phyloP scores from a whole-genome alignment of 2,888 invertebrate species.

The Hesperia comma region DNA sequence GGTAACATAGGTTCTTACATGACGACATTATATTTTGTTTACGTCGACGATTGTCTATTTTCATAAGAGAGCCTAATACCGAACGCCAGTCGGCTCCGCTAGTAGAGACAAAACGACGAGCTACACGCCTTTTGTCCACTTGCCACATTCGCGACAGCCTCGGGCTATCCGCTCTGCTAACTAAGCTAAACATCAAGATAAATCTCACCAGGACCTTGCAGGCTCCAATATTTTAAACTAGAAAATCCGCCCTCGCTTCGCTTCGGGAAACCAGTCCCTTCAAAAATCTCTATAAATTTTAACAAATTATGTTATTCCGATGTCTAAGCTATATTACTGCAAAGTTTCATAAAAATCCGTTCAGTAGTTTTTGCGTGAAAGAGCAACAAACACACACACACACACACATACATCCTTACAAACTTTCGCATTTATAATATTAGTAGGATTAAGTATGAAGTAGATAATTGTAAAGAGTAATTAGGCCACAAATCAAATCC shows the following conservation, averaged over 20 bases:
- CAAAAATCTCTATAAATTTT: no score
- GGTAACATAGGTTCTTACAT: background rate
- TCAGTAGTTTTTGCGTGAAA: no score
- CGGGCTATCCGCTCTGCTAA: background rate
- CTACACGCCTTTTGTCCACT: constrained; percentile 54
- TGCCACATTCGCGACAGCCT: constrained; percentile 41
- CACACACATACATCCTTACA: no score
- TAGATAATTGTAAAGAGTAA: background rate
- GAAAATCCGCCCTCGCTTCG: no score
- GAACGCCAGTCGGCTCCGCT: constrained; percentile 37
- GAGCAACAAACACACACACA: no score
- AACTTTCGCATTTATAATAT: no score
- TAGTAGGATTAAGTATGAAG: background rate
- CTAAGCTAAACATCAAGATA: background rate
- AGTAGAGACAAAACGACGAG: constrained; percentile 49
- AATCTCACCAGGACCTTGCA: constrained; percentile 6
- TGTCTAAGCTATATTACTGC: no score
- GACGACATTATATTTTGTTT: background rate
- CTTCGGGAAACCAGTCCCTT: no score
- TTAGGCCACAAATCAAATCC: background rate
- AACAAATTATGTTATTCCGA: no score
- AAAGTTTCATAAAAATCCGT: no score
- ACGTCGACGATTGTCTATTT: background rate
- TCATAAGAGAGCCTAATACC: constrained; percentile 43
- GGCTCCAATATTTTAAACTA: background rate